Evolutionary conservation across 2,888 invertebrate genomes (phyloP), one percentile per base, ranked within the genome.

Genomic region (Polydrusus tereticollis): DNA sequence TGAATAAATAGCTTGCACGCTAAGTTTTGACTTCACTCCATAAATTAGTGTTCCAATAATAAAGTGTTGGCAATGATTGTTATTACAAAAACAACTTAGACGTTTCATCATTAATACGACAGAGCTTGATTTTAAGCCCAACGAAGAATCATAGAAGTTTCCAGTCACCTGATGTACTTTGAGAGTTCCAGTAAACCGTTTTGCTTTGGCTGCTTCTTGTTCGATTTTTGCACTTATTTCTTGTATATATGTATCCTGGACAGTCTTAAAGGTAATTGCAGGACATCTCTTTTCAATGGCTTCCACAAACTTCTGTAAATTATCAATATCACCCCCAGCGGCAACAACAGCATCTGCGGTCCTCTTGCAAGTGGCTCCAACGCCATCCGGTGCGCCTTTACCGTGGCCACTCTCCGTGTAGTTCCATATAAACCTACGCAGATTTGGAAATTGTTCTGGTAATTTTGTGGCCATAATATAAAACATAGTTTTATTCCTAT

Each of bases 371-470:
- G 76, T 77, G 18, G 78, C 83, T 16, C 82, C 81, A 47, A 83
- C 72, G 64, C 82, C 82, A 78, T 82, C 81, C 4, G 82, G 80
- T 50, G 82, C 81, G 21, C 81, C 82, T 65, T 82, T 82, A 2
- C 82, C 81, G 70, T 81, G 81, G 6, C 83, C 82, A n/a, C n/a
- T n/a, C n/a, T n/a, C n/a, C n/a, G n/a, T n/a, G n/a, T 52, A 29
- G 4, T 29, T 29, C 29, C 38, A 38, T 12, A 2, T 38, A 38
- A 38, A 38, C 2, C 10, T 38, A 2, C 10, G 8, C 2, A 38
- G 2, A 38, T n/a, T 2, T 5, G 38, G 38, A 38, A 38, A 2
- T 38, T n/a, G 47, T 70, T 74, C 78, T 71, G 72, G 62, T 45
- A 41, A 82, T 38, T 75, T 77, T 78, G 72, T 75, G 33, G 57